Conservation (phyloP, 2,888 invertebrate genomes). For the Phengaris arion region DNA sequence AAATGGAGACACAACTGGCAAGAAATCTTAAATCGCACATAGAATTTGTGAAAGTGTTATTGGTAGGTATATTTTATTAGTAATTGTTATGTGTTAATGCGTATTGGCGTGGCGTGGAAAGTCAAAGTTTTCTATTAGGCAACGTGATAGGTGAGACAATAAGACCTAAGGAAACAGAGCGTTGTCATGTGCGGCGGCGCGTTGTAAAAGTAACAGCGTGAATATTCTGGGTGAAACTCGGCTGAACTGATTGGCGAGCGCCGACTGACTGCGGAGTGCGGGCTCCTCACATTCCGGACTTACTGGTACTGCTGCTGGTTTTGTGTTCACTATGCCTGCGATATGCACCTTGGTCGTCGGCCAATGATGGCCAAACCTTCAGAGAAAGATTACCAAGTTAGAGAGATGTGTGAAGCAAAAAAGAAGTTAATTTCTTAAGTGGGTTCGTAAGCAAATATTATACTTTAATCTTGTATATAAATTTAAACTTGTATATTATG, state of each 20-base stretch:
- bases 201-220: slow-evolving; percentile 78
- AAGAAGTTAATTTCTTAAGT: not conserved
- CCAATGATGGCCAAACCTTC: not conserved
- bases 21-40: not conserved
- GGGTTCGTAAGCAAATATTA: too few species aligned
- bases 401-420: not conserved
- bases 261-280: slow-evolving; percentile 30
- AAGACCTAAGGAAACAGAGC: slow-evolving; percentile 76
- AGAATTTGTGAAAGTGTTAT: slow-evolving; percentile 1
- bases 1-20: not conserved
- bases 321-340: not conserved
- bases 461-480: too few species aligned
- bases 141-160: slow-evolving; percentile 63
- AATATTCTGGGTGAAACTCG: slow-evolving; percentile 78
- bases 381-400: not conserved
- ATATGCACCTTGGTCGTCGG: not conserved
- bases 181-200: slow-evolving; percentile 75
- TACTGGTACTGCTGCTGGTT: slow-evolving; percentile 18
- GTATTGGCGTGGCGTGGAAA: slow-evolving; percentile 55
- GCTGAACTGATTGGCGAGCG: slow-evolving; percentile 67
- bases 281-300: slow-evolving; percentile 63
- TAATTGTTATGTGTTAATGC: slow-evolving; percentile 10
- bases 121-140: slow-evolving; percentile 65
- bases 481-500: too few species aligned
- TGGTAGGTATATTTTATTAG: slow-evolving; percentile 9